These are phyloP conservation scores for Poecilia gillii DNA, from an alignment of 2,797 vertebrate species.

Conservation along the genomic window DNA sequence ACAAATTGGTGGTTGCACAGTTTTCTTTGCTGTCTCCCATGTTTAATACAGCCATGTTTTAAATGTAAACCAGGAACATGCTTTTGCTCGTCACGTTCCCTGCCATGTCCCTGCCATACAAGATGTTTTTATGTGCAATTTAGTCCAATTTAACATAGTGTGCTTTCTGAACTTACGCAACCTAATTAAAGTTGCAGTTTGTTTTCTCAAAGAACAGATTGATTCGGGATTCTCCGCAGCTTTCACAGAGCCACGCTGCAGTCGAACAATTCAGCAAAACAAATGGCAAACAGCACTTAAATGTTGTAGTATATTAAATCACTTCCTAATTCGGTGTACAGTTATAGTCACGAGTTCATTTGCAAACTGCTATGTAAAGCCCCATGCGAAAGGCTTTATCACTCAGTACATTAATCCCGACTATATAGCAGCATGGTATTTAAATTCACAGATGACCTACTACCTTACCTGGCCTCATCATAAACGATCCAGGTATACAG, in stretches of 20 bases:
- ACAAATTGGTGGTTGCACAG: slow-evolving; percentile 12
- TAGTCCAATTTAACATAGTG: slow-evolving; percentile 10
- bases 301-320: slow-evolving; percentile 8
- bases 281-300: slow-evolving; percentile 8
- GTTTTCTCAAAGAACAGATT: slow-evolving; percentile 4
- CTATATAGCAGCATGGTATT: slow-evolving; percentile 28
- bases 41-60: slow-evolving; percentile 11
- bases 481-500: slow-evolving; percentile 24
- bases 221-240: not conserved
- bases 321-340: slow-evolving; percentile 11
- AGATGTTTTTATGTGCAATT: slow-evolving; percentile 11
- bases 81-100: slow-evolving; percentile 33
- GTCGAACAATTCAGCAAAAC: slow-evolving; percentile 5
- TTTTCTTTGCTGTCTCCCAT: slow-evolving; percentile 6
- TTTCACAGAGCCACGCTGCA: not conserved
- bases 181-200: not conserved
- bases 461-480: slow-evolving; percentile 16
- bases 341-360: slow-evolving; percentile 20
- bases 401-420: slow-evolving; percentile 19
- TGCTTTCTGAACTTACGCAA: not conserved
- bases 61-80: slow-evolving; percentile 7
- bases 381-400: slow-evolving; percentile 12
- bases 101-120: slow-evolving; percentile 21
- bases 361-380: slow-evolving; percentile 30
- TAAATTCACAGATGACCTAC: slow-evolving; percentile 30